Conservation (phyloP, 2,113 vertebrate species). For the Siniperca chuatsi region DNA sequence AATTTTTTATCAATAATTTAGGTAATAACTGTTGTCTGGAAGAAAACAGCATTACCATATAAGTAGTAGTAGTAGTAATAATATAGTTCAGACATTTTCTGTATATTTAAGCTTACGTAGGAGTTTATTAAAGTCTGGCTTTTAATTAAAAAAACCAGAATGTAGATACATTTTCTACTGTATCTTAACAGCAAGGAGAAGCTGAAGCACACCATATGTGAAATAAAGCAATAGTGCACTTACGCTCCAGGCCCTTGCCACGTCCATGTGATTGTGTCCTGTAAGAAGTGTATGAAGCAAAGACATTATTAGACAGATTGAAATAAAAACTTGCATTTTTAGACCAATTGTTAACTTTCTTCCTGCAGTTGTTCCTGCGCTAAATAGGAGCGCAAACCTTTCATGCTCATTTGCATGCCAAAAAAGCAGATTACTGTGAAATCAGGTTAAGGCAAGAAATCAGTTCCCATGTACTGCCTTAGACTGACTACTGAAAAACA, state of each 20-base stretch:
- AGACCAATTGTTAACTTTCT: not conserved
- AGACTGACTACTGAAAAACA: not conserved
- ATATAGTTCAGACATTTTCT: no score
- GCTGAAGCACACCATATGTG: not conserved
- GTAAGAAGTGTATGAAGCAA: slow-evolving; percentile 1
- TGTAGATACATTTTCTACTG: not conserved
- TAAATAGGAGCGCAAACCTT: not conserved
- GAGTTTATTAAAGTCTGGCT: not conserved
- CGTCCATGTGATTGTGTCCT: slow-evolving; percentile 98
- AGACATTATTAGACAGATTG: not conserved
- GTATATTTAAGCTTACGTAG: not conserved
- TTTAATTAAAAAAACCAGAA: not conserved
- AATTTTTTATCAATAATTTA: not conserved
- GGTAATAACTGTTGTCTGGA: not conserved
- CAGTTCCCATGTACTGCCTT: not conserved
- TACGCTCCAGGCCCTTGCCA: slow-evolving; percentile 98
- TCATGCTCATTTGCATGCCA: not conserved
- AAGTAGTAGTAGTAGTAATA: no score
- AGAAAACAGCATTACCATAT: not conserved
- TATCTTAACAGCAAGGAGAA: not conserved
- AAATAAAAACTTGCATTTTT: not conserved
- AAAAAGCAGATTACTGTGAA: not conserved
- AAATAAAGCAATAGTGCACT: slow-evolving; percentile 47
- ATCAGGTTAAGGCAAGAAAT: not conserved
- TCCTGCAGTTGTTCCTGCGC: not conserved